Base-by-base conservation (phyloP, 2,797 vertebrate species). In the Poecilia picta region DNA sequence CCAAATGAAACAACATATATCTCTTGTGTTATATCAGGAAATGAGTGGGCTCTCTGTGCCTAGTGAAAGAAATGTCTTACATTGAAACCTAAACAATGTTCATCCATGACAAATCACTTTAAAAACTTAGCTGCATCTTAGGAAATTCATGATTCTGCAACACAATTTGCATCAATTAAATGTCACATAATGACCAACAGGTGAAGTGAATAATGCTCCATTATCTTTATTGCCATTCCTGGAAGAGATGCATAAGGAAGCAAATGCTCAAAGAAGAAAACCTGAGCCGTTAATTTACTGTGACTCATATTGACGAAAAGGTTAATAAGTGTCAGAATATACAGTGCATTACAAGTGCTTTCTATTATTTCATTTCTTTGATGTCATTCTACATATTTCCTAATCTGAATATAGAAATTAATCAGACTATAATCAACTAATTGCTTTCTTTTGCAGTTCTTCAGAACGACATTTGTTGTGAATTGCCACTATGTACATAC, bases 1-100 rank as follows among this genome's bases (percentile, higher is more conserved):
- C 20, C 23, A 79, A 41, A 82, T 75, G 51, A 76, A 15, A 73
- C 33, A 20, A 41, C 45, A 39, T 51, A 74, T 57, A 76, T 80
- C 68, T 23, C 3, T 5, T 59, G 47, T 53, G 15, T 13, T 20
- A 25, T 45, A 57, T 28, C 13, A 41, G 49, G 12, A 57, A 77
- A 59, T 5, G 31, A 39, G n/a, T 18, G 12, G 15, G 55, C 5
- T 31, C 2, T 18, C 28, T 70, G n/a, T 47, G 20, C 47, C 23
- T 8, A 3, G 31, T 3, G 7, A 68, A 15, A 62, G 6, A 66
- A 18, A 16, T 28, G 8, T 47, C 3, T 77, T 85, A 74, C 68
- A 15, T 51, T 47, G 10, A 76, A 77, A 55, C 33, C 28, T 79
- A 78, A 81, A 15, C 15, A 71, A 28, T 5, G 25, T 12, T 28